Conservation (phyloP, 2,797 vertebrate genomes). For the Tiaroga cobitis region DNA sequence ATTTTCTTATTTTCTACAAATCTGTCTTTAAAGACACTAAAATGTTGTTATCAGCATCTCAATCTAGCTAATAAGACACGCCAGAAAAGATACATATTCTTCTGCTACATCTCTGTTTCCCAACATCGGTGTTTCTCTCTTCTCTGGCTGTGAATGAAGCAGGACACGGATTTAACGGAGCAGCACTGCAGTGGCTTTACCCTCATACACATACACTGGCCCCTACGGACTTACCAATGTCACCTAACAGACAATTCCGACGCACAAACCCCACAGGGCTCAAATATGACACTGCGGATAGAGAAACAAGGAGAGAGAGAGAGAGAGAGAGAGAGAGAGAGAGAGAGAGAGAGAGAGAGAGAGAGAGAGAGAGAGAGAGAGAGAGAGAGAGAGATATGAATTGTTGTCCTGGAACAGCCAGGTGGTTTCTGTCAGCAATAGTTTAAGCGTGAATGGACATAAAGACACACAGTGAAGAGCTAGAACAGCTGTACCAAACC, state of each 20-base stretch:
- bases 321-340: not conserved
- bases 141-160: slow-evolving; percentile 3
- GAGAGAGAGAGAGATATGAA: not conserved
- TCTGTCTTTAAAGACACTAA: not conserved
- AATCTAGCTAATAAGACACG: not conserved
- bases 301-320: not conserved
- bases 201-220: slow-evolving; percentile 14
- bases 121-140: not conserved
- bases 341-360: not conserved
- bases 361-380: not conserved
- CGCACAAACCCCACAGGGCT: slow-evolving; percentile 25
- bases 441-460: slow-evolving; percentile 24
- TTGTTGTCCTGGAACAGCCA: slow-evolving; percentile 21
- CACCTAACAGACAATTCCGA: slow-evolving; percentile 42
- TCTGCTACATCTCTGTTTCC: slow-evolving; percentile 5
- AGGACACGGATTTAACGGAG: slow-evolving; percentile 2
- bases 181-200: slow-evolving; percentile 13
- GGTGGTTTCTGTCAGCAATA: slow-evolving; percentile 50
- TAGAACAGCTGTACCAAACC: not conserved
- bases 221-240: slow-evolving; percentile 35
- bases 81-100: not conserved
- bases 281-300: slow-evolving; percentile 19
- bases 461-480: not conserved
- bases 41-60: not conserved
- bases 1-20: not conserved